Evolutionary conservation across 2,888 invertebrate species (phyloP).

Genomic region (Oeneis ivallda): DNA sequence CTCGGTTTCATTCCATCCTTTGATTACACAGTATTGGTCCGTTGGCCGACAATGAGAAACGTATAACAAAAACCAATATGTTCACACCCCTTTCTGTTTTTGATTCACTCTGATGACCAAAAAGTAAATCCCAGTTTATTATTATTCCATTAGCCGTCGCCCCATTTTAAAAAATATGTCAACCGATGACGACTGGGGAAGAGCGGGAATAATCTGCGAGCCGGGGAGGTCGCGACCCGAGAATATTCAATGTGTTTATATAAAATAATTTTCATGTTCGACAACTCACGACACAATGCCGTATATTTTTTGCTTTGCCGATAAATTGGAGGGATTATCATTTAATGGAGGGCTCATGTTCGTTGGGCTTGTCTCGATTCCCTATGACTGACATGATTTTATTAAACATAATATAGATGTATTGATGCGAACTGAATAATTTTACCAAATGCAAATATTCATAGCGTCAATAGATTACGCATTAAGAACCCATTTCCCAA

Average conservation of each 20-base stretch:
- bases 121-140: constrained; percentile 82
- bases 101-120: constrained; percentile 77
- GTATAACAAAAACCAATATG: constrained; percentile 73
- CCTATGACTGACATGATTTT: constrained; percentile 79
- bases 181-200: constrained; percentile 75
- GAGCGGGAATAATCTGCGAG: constrained; percentile 65
- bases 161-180: constrained; percentile 81
- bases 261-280: constrained; percentile 82
- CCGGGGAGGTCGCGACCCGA: constrained; percentile 65
- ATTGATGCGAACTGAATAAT: constrained; percentile 41
- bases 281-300: constrained; percentile 78
- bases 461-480: background rate
- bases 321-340: constrained; percentile 81
- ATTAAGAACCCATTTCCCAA: background rate
- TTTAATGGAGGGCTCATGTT: constrained; percentile 82
- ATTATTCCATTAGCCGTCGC: constrained; percentile 80
- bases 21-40: constrained; percentile 80
- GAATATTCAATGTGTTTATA: constrained; percentile 81
- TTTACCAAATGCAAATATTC: background rate
- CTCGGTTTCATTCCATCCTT: constrained; percentile 73
- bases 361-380: constrained; percentile 74
- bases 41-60: constrained; percentile 73
- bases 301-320: constrained; percentile 76
- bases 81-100: constrained; percentile 80
- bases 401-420: constrained; percentile 73